Base-by-base conservation (phyloP, 2,888 invertebrate species). In the Ptilodon capucinus region DNA sequence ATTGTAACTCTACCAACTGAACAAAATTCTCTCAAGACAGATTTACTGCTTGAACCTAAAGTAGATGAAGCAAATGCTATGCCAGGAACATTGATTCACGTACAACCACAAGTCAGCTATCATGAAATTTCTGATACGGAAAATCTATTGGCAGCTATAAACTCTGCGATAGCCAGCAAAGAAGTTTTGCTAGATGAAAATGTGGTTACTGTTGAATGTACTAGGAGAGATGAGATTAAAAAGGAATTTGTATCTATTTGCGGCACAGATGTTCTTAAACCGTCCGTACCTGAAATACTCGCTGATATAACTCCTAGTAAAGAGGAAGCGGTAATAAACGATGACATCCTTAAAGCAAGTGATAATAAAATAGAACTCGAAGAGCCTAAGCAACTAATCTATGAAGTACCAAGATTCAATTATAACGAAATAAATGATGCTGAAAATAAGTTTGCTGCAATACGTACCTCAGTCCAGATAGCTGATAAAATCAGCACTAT, bases 391-490 rank as follows among this genome's bases (percentile, higher is more conserved):
- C 40, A 48, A 35, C 42, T 35, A 13, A 50, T 75, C 36, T 68
- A 66, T 25, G 81, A 82, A 64, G 50, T 69, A 4, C 77, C 78
- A 28, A 63, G 65, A 34, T 78, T 65, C 52, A 78, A 44, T 51
- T 82, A 83, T 54, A 64, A 76, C 21, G 82, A 84, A 48, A 38
- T 82, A 19, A 59, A 36, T 44, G 82, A 84, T 53, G 84, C 81
- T 51, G 83, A 84, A 65, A 40, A 23, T n/a, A 48, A 72, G 44
- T 64, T 73, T 28, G 81, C 71, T 1, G 32, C 41, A 25, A 53
- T 54, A 32, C 52, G 36, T 36, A 38, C 21, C 30, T 41, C 53
- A 34, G 14, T 25, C 7, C 48, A 48, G 23, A 42, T 59, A 13
- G 7, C 23, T 14, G 45, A 48, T 42, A 13, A 32, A 4, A 7